These are phyloP conservation scores for Tretioscincus oriximinensis DNA, from an alignment of 2,113 vertebrate species.

Conservation along the genomic window DNA sequence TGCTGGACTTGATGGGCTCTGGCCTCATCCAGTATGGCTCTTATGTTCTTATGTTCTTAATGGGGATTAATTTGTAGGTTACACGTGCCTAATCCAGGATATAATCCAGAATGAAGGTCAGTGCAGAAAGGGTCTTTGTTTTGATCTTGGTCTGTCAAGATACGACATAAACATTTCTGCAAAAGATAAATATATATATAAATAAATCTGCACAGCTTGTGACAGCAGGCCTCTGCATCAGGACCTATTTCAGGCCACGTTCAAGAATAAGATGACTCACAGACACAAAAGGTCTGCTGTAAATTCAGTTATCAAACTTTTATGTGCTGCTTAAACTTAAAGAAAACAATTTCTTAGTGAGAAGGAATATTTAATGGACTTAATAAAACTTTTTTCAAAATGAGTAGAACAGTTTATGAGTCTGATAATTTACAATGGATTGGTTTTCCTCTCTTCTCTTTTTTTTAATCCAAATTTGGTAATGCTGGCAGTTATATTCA, in stretches of 20 bases:
- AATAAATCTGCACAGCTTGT: background rate
- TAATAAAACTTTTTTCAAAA: slow-evolving; percentile 64
- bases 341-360: slow-evolving; percentile 29
- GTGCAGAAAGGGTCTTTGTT: too few species aligned
- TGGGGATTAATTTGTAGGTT: too few species aligned
- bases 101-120: too few species aligned
- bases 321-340: slow-evolving; percentile 40
- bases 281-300: background rate
- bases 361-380: slow-evolving; percentile 64
- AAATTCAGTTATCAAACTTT: slow-evolving; percentile 28
- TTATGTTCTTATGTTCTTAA: too few species aligned
- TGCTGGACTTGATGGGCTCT: too few species aligned
- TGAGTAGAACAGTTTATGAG: slow-evolving; percentile 68
- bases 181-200: slow-evolving; percentile 15
- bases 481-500: slow-evolving; percentile 72
- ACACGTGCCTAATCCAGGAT: too few species aligned
- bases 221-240: too few species aligned
- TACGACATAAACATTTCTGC: too few species aligned
- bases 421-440: slow-evolving; percentile 58
- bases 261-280: slow-evolving; percentile 28
- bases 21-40: too few species aligned
- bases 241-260: too few species aligned
- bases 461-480: slow-evolving; percentile 57
- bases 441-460: slow-evolving; percentile 26
- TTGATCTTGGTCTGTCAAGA: too few species aligned